Conservation (phyloP, 2,888 invertebrate genomes). For the Erebia aethiops region DNA sequence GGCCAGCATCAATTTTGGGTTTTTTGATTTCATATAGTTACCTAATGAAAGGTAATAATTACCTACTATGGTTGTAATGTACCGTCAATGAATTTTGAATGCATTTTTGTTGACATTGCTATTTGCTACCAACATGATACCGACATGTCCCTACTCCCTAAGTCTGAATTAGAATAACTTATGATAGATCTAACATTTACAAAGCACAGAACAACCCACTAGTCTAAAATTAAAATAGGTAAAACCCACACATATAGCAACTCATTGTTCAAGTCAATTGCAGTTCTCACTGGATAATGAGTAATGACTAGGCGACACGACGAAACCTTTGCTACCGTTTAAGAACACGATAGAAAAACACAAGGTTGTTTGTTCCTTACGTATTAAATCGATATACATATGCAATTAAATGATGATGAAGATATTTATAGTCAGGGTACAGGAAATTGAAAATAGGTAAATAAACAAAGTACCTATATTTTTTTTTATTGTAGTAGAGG, state of each 20-base stretch:
- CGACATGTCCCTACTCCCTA: not conserved
- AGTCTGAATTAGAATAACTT: not conserved
- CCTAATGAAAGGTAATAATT: too few species aligned
- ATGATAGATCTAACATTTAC: not conserved
- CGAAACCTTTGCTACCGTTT: slow-evolving; percentile 50
- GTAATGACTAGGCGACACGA: slow-evolving; percentile 61
- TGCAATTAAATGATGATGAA: not conserved
- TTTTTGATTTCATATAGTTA: too few species aligned
- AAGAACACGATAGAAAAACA: slow-evolving; percentile 61
- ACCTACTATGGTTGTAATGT: too few species aligned
- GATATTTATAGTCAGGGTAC: slow-evolving; percentile 1
- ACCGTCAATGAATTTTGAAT: not conserved
- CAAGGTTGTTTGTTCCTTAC: slow-evolving; percentile 54
- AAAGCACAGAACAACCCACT: not conserved
- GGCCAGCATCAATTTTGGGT: too few species aligned
- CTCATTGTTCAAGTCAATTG: slow-evolving; percentile 70
- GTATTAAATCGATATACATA: slow-evolving; percentile 12
- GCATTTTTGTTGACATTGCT: not conserved
- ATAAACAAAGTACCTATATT: not conserved
- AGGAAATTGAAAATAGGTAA: not conserved
- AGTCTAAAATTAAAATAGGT: slow-evolving; percentile 41
- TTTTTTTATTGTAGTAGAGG: not conserved
- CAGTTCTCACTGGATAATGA: slow-evolving; percentile 67
- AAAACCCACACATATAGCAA: slow-evolving; percentile 51
- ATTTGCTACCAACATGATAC: too few species aligned